Evolutionary conservation across 2,113 vertebrate species (phyloP), one percentile per base, ranked within the genome.

Genomic region (Pogonocichla stellata): DNA sequence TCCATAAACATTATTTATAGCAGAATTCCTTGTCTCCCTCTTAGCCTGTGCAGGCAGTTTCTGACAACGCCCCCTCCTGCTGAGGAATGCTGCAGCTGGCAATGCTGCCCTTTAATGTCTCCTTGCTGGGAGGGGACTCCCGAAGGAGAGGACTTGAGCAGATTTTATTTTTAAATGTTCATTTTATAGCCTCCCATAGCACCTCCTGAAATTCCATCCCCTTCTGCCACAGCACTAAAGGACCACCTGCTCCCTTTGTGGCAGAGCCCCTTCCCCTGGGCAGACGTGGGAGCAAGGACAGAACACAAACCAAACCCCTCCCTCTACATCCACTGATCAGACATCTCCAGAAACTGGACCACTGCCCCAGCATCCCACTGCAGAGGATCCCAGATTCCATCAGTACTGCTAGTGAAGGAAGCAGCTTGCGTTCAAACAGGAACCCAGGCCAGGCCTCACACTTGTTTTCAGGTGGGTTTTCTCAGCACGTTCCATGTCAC

Each of bases 1-100:
- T 84, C 88, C 80, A 72, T 40, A 78, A 91, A 62, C 33, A 47
- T 78, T 88, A 93, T 94, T 94, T 92, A 90, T 70, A 80, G 80
- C 72, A 77, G 66, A 17, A 43, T 51, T 43, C 64, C 93, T 64
- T 47, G 48, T 10, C 72, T 72, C 65, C 40, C 69, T 48, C 25
- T 25, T 4, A 25, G 84, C 5, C 90, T 33, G 56, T 56, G 82
- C 79, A 75, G 75, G 73, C 33, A 57, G 62, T 25, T 90, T 48
- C 67, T 88, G 92, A 73, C 78, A 82, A 82, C 31, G 51, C 71
- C 87, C 79, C 84, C 93, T 94, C 81, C 90, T 83, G 13, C 90
- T 62, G 79, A 96, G 90, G 79, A 58, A 65, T 0, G 3, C 87
- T 65, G 89, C 57, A 36, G 43, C 56, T 14, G 48, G 64, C 64